phyloP scores from a whole-genome alignment of 2,113 vertebrate genomes.

The Psilopsiagon aymara region DNA sequence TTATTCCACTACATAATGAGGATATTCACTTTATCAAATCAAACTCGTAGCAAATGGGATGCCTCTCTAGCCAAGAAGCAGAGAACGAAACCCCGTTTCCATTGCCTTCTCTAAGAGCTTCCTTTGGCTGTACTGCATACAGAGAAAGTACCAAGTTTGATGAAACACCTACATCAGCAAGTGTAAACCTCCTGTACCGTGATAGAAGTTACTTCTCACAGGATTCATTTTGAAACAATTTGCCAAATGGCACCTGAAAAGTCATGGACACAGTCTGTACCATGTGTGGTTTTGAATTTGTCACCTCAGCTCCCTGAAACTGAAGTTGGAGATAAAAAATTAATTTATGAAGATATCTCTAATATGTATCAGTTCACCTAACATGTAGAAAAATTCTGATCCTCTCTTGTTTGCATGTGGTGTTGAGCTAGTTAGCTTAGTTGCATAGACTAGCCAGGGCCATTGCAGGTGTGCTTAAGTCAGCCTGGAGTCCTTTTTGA shows the following conservation, averaged over 20 bases:
- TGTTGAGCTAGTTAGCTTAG: neutral
- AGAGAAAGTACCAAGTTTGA: neutral
- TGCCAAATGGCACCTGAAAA: neutral
- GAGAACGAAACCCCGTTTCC: neutral
- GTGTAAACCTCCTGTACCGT: neutral
- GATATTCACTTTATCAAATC: neutral
- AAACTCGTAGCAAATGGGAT: neutral
- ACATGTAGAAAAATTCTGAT: neutral
- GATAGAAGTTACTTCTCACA: neutral
- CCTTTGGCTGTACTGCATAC: neutral
- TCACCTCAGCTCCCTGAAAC: neutral
- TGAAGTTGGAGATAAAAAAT: neutral
- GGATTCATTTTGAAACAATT: neutral
- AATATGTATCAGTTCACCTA: neutral
- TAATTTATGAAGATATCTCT: neutral
- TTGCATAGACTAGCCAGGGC: neutral
- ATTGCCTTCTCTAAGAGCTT: neutral
- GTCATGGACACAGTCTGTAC: neutral
- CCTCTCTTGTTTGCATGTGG: neutral
- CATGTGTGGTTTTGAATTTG: neutral
- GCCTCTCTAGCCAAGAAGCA: neutral
- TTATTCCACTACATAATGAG: neutral
- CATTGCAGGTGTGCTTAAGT: neutral
- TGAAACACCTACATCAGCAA: neutral
- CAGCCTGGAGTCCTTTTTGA: neutral